Percentiles rank a stretch among this genome's conserved stretches.
These are phyloP conservation scores for Isoperla grammatica DNA, from an alignment of 2,888 invertebrate species.

Conservation along the genomic window DNA sequence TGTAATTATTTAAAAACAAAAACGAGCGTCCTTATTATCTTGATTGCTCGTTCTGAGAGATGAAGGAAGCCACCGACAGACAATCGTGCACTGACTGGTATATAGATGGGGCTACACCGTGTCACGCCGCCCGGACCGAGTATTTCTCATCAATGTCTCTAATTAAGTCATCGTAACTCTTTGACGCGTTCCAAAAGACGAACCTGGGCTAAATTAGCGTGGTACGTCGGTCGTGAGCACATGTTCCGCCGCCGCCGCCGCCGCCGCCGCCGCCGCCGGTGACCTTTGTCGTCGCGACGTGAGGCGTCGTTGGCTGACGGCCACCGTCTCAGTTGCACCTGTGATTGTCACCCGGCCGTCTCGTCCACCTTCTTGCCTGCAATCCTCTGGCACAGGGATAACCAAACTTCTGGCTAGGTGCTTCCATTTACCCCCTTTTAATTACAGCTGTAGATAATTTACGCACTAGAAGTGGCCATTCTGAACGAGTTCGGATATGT, in stretches of 20 bases:
- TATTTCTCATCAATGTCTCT: conserved; percentile 3
- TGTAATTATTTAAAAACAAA: too few species aligned
- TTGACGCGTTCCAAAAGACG: conserved; percentile 14
- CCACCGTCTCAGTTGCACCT: conserved; percentile 15
- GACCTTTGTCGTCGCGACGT: background rate
- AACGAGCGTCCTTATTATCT: too few species aligned
- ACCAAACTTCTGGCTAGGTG: background rate
- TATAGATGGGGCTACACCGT: too few species aligned
- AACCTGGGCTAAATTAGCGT: too few species aligned
- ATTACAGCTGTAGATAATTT: too few species aligned
- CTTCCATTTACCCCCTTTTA: conserved; percentile 2
- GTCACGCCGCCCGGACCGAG: too few species aligned
- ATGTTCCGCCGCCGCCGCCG: conserved; percentile 6
- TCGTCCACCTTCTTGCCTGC: background rate
- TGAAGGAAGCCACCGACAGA: too few species aligned
- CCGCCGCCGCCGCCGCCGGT: background rate
- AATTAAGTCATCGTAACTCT: conserved; percentile 12
- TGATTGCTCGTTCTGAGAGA: too few species aligned
- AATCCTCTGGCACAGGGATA: background rate
- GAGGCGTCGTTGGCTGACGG: conserved; percentile 3
- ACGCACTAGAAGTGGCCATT: too few species aligned
- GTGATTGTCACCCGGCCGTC: background rate
- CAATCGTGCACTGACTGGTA: too few species aligned
- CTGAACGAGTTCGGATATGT: too few species aligned
- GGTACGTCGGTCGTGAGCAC: background rate